phyloP scores from a whole-genome alignment of 1,140 invertebrate genomes.

The Papilio dardanus region DNA sequence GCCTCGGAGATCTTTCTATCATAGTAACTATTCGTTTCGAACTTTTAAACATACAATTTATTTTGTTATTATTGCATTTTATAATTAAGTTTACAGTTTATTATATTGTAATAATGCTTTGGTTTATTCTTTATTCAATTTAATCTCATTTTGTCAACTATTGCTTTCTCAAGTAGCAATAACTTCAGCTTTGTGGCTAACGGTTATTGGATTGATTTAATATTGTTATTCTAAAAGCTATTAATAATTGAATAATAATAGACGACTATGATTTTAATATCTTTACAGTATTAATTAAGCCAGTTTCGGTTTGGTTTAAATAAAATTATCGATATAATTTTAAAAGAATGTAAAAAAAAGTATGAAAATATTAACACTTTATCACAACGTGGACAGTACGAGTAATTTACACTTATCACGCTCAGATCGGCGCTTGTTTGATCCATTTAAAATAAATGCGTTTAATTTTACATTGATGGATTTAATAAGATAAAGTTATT shows the following conservation, averaged over 20 bases:
- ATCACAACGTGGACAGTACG: not conserved
- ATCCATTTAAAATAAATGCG: not conserved
- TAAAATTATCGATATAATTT: not conserved
- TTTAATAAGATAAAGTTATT: not conserved
- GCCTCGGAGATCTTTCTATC: not conserved
- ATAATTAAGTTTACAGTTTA: not conserved
- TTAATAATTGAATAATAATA: no score
- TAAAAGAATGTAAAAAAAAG: not conserved
- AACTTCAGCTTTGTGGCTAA: not conserved
- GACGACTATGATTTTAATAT: no score
- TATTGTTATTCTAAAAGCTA: not conserved
- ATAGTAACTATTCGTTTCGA: not conserved
- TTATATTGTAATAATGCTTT: not conserved
- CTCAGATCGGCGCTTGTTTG: not conserved
- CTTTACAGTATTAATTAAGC: no score
- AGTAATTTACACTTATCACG: not conserved
- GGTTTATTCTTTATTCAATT: not conserved
- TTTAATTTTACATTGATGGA: not conserved
- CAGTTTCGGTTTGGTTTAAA: not conserved
- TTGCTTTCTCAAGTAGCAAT: not conserved
- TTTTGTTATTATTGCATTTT: not conserved
- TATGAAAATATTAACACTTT: no score
- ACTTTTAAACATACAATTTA: not conserved
- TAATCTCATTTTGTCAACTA: not conserved
- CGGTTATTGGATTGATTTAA: constrained; percentile 6